Base-by-base conservation (phyloP, 1,140 invertebrate species). In the Trachymyrmex septentrionalis region DNA sequence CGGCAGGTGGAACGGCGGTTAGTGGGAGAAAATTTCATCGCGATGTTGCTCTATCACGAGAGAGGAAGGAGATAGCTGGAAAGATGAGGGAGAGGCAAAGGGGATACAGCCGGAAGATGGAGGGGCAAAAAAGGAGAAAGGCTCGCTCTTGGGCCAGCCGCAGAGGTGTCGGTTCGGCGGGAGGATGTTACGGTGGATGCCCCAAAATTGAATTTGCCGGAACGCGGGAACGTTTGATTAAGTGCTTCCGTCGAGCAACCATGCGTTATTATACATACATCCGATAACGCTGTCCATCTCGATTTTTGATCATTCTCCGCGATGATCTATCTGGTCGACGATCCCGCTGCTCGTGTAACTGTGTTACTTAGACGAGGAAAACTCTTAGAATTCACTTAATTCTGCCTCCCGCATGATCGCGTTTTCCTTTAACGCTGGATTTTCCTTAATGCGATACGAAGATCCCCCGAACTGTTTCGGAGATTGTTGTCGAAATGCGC, bases 201-300 rank as follows among this genome's bases (percentile, higher is more conserved):
- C 24, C 69, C 48, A 76, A 82, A 88, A 92, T 90, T 91, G 78
- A 87, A 92, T 90, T 90, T 89, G 73, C 64, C 76, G 77, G 89
- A 88, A 91, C 90, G 82, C 66, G 34, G 34, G 55, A 30, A 38
- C 77, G 85, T 69, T 90, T 89, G 87, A 90, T 90, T 87, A 90
- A 90, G 73, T 89, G 69, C 71, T 48, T 61, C 66, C 86, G 86
- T 85, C 81, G 64, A 53, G 24, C 27, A 57, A 10, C 75, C 55
- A 27, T 38, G 57, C 85, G 77, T 86, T 75, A 71, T 71, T 64
- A 55, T 66, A 24, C 71, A 44, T 44, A 44, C 38, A 12, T 59
- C 61, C 73, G 77, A 85, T 82, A 55, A 75, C 71, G 44, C 59
- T 50, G 59, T 72, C 75, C 50, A 66, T 76, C 69, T 66, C 57